These are phyloP conservation scores for Propsilocerus akamusi DNA, from an alignment of 1,140 invertebrate genomes.

Conservation along the genomic window DNA sequence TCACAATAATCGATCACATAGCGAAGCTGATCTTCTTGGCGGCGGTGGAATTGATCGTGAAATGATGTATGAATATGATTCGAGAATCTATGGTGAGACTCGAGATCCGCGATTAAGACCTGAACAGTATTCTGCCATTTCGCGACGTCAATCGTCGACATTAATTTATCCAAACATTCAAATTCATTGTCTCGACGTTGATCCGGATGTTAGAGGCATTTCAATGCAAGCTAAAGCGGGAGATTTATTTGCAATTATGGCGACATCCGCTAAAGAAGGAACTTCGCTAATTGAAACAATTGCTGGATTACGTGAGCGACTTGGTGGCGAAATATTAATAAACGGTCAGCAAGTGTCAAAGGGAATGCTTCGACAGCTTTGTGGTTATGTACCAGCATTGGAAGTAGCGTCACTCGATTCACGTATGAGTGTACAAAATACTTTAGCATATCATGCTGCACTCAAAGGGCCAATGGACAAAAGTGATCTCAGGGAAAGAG, in stretches of 20 bases:
- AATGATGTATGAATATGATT: conserved; percentile 15
- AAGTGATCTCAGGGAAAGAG: conserved; percentile 41
- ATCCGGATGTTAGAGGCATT: conserved; percentile 39
- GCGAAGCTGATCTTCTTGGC: conserved; percentile 21
- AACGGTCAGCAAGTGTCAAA: conserved; percentile 66
- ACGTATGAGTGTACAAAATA: conserved; percentile 64
- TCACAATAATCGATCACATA: conserved; percentile 22
- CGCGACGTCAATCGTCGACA: conserved; percentile 20
- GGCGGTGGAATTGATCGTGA: neutral
- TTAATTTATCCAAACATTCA: conserved; percentile 42
- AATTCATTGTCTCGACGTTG: conserved; percentile 36
- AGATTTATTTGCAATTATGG: conserved; percentile 76
- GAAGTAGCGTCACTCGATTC: conserved; percentile 30
- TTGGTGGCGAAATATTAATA: conserved; percentile 61
- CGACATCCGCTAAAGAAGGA: conserved; percentile 63
- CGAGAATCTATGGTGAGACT: conserved; percentile 17
- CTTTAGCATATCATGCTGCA: conserved; percentile 58
- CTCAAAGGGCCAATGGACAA: conserved; percentile 39
- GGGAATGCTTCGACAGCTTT: conserved; percentile 38
- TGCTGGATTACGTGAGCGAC: conserved; percentile 45
- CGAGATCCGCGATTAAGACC: conserved; percentile 15
- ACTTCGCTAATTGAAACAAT: conserved; percentile 65
- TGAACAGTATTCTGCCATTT: conserved; percentile 15
- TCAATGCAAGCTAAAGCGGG: conserved; percentile 72
- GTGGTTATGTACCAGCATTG: conserved; percentile 22